A percentile compares a stretch with the other conserved stretches of the same genome.
These are phyloP conservation scores for Pyrrhosoma nymphula DNA, from an alignment of 2,888 invertebrate species.

Conservation along the genomic window DNA sequence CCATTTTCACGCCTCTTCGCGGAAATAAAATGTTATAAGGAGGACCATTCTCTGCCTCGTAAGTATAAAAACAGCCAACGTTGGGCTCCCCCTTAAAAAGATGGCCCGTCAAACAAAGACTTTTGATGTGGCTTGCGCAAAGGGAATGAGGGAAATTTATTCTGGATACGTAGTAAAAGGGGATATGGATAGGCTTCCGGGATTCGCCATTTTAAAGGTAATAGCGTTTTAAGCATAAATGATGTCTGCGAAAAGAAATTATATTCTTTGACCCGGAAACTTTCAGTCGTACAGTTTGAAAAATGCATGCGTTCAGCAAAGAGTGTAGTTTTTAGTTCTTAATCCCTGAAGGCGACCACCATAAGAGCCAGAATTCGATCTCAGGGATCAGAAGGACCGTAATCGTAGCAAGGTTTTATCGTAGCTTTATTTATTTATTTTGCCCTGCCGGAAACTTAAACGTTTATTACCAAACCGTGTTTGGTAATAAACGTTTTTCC, in stretches of 20 bases:
- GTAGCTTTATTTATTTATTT: too few species aligned
- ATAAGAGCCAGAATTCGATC: neutral
- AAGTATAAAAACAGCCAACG: neutral
- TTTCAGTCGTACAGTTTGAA: neutral
- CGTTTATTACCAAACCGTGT: too few species aligned
- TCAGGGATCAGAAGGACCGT: neutral
- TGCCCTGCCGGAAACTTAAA: too few species aligned
- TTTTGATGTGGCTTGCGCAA: neutral
- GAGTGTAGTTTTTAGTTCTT: neutral
- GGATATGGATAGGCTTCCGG: neutral
- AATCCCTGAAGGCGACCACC: neutral
- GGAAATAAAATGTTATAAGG: neutral
- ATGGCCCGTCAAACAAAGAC: slow-evolving; percentile 17
- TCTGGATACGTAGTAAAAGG: neutral
- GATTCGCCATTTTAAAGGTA: neutral
- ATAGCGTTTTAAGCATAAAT: neutral
- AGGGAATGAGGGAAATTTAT: neutral
- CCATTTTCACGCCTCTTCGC: neutral
- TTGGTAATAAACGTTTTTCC: too few species aligned
- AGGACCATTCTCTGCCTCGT: neutral
- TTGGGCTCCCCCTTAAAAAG: neutral
- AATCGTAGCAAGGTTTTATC: too few species aligned
- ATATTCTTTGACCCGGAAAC: neutral
- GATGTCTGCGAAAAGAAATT: neutral
- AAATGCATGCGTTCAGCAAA: neutral